A percentile compares a stretch with the other conserved stretches of the same genome.
phyloP scores from a whole-genome alignment of 2,888 invertebrate genomes.

The Anagyrus pseudococci region DNA sequence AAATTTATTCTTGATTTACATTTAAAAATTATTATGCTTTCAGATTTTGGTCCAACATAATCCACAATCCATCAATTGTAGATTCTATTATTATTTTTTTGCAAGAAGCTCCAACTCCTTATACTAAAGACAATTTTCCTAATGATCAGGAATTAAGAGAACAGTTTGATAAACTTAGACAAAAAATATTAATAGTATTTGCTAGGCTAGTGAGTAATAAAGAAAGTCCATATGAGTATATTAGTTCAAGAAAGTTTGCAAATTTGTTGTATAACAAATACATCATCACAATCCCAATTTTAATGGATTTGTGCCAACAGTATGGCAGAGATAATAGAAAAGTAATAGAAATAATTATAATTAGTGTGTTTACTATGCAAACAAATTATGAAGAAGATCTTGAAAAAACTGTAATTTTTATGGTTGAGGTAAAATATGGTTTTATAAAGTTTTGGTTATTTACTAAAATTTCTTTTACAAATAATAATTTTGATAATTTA shows the following conservation, averaged over 20 bases:
- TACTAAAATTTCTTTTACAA: neutral
- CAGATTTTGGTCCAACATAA: conserved; percentile 77
- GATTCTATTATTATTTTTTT: conserved; percentile 75
- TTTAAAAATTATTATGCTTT: conserved; percentile 28
- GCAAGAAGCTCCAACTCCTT: conserved; percentile 75
- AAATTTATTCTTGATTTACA: conserved; percentile 40
- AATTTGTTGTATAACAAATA: conserved; percentile 79
- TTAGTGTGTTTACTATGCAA: conserved; percentile 71
- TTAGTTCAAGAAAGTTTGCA: conserved; percentile 72
- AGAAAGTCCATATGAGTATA: conserved; percentile 67
- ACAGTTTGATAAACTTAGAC: conserved; percentile 67
- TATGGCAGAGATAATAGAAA: conserved; percentile 73
- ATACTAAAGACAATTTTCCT: conserved; percentile 63
- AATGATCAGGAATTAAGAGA: conserved; percentile 62
- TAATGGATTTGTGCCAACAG: conserved; percentile 79
- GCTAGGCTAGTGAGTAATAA: conserved; percentile 80
- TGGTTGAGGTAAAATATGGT: conserved; percentile 42
- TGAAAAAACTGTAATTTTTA: conserved; percentile 37
- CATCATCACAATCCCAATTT: conserved; percentile 81
- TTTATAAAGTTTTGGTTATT: neutral
- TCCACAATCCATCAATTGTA: conserved; percentile 72
- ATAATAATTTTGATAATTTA: conserved; percentile 43
- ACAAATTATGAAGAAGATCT: conserved; percentile 66
- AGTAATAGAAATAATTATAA: conserved; percentile 70
- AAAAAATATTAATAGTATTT: conserved; percentile 72